Evolutionary conservation across 2,888 invertebrate genomes (phyloP), one percentile per base, ranked within the genome.

Genomic region (Horisme vitalbata): DNA sequence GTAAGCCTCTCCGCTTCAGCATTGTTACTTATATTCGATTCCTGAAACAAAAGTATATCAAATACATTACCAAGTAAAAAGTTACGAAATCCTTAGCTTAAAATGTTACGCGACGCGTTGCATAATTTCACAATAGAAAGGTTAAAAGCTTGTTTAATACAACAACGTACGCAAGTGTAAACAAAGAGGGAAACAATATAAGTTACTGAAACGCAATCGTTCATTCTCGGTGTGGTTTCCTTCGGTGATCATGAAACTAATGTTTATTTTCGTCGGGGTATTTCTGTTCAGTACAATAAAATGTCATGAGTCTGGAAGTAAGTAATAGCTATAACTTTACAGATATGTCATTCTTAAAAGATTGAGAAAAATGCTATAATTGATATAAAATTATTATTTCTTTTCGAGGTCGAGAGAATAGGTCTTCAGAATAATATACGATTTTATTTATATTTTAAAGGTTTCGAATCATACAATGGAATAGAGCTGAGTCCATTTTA

Each of bases 1-100:
- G 95, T 94, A 49, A 95, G 93, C 58, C 95, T 92, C 74, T 95
- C 96, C 8, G 94, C 93, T 65, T 94, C 94, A 30, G 90, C 90
- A 80, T 93, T 93, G 66, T 87, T 92, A 64, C 83, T 90, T 28
- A 59, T 75, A 47, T 53, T 79, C 1, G 85, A 78, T 53, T 88
- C 88, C 88, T 88, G 64, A 28, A 71, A 67, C 38, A 45, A 52
- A 56, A 30, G 14, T 15, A 30, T 14, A 30, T 8, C 7, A 2
- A 7, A 8, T 14, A 31, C 12, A 31, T 9, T 18, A 18, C 18
- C 18, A 15, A 23, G n/a, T 8, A 36, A 18, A 31, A 28, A 28
- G 11, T 38, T 34, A 37, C 14, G 32, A 37, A 45, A 34, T 24
- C 26, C 21, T 11, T 15, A 14, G 24, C 23, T n/a, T 7, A 37